A percentile compares a stretch with the other conserved stretches of the same genome.
Conservation (phyloP, 2,888 invertebrate genomes). For the Leucoma salicis region DNA sequence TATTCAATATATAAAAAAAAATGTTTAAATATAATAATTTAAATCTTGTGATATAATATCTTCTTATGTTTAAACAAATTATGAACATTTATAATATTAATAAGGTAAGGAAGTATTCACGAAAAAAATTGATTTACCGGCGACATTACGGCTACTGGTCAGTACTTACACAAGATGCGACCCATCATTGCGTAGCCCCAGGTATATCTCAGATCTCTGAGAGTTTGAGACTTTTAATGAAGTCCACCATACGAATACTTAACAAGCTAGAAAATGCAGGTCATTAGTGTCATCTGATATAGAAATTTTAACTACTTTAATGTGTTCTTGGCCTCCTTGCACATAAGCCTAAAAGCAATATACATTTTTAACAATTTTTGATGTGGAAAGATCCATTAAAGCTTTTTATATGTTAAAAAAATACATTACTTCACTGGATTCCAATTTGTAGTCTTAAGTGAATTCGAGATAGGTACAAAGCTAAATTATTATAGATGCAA, state of each 20-base stretch:
- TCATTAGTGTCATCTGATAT: conserved; percentile 28
- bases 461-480: too few species aligned
- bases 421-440: too few species aligned
- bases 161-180: conserved; percentile 9
- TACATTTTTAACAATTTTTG: not conserved
- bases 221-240: conserved; percentile 37
- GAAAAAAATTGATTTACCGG: not conserved
- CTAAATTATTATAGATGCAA: too few species aligned
- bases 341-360: conserved; percentile 9
- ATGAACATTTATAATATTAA: too few species aligned
- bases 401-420: too few species aligned
- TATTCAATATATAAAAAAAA: too few species aligned
- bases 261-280: conserved; percentile 33
- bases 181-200: conserved; percentile 37
- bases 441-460: too few species aligned
- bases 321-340: conserved; percentile 28
- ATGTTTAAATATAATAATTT: too few species aligned
- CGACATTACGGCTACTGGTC: conserved; percentile 7
- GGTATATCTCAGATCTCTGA: conserved; percentile 34
- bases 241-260: conserved; percentile 24
- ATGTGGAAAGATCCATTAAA: too few species aligned
- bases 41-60: too few species aligned
- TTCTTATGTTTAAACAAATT: too few species aligned
- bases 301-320: conserved; percentile 7
- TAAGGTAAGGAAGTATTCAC: not conserved